These are phyloP conservation scores for Salticus scenicus DNA, from an alignment of 2,888 invertebrate genomes.

Conservation along the genomic window DNA sequence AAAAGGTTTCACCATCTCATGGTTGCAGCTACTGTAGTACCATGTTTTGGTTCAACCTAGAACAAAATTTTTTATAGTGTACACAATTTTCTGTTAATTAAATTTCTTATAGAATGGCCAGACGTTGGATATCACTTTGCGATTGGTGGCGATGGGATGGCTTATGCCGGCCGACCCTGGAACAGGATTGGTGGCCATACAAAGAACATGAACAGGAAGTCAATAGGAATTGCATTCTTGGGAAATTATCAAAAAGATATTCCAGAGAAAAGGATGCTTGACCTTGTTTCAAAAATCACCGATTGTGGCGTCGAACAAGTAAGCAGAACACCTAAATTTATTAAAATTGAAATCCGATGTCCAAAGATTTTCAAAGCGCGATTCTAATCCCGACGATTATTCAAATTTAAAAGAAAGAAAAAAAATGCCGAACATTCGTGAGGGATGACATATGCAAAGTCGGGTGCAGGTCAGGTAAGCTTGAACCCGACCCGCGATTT, in stretches of 20 bases:
- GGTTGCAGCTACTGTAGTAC: too few species aligned
- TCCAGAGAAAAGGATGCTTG: constrained; percentile 35
- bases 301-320: constrained; percentile 56
- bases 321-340: background rate
- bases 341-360: background rate
- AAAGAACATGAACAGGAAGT: constrained; percentile 74
- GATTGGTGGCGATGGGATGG: constrained; percentile 86
- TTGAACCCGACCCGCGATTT: too few species aligned
- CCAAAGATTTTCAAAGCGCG: too few species aligned
- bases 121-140: constrained; percentile 88
- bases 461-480: too few species aligned
- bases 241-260: constrained; percentile 39
- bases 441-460: too few species aligned
- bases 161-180: constrained; percentile 86
- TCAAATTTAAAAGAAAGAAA: too few species aligned
- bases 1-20: too few species aligned
- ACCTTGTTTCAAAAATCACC: constrained; percentile 32
- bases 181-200: constrained; percentile 84
- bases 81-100: too few species aligned
- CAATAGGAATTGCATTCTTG: constrained; percentile 47
- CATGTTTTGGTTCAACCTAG: too few species aligned
- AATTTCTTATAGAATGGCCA: constrained; percentile 78
- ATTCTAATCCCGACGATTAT: too few species aligned
- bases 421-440: too few species aligned
- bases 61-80: too few species aligned